Evolutionary conservation across 2,888 invertebrate genomes (phyloP).

Genomic region (Aspidiotus rigidus): DNA sequence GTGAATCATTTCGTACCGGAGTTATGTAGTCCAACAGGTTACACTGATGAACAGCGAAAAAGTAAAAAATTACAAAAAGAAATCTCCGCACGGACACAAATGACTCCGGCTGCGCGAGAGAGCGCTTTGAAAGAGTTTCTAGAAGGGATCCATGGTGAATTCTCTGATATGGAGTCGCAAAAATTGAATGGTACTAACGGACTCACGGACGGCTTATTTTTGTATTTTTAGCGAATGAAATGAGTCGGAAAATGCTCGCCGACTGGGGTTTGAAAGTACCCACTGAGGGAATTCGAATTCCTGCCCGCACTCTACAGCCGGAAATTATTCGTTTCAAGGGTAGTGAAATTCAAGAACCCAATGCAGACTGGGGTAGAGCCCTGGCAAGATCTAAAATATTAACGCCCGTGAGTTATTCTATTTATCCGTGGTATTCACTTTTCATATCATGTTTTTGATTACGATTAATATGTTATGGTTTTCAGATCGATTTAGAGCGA

Average conservation of each 20-base stretch:
- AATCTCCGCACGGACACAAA: slow-evolving; percentile 64
- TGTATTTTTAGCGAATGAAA: slow-evolving; percentile 41
- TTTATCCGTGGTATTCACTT: too few species aligned
- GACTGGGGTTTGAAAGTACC: slow-evolving; percentile 72
- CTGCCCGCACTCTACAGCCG: slow-evolving; percentile 55
- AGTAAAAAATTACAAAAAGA: slow-evolving; percentile 82
- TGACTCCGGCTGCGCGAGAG: slow-evolving; percentile 68
- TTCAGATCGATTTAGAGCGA: slow-evolving; percentile 50
- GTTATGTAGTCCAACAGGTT: slow-evolving; percentile 75
- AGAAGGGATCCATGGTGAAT: slow-evolving; percentile 15
- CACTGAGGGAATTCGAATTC: slow-evolving; percentile 49
- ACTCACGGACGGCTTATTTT: too few species aligned
- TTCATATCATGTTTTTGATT: too few species aligned
- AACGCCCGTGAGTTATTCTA: slow-evolving; percentile 48
- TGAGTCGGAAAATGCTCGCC: slow-evolving; percentile 57
- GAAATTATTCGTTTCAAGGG: slow-evolving; percentile 57
- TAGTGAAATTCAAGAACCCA: slow-evolving; percentile 44
- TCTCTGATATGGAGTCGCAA: neutral
- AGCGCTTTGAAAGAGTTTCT: slow-evolving; percentile 50
- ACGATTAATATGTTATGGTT: neutral
- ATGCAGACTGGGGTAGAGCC: slow-evolving; percentile 64
- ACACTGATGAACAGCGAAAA: slow-evolving; percentile 70
- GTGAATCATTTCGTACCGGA: slow-evolving; percentile 74
- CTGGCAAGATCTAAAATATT: slow-evolving; percentile 54
- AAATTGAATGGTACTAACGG: too few species aligned